A percentile compares a stretch with the other conserved stretches of the same genome.
phyloP scores from a whole-genome alignment of 2,113 vertebrate genomes.

The Phalacrocorax aristotelis region DNA sequence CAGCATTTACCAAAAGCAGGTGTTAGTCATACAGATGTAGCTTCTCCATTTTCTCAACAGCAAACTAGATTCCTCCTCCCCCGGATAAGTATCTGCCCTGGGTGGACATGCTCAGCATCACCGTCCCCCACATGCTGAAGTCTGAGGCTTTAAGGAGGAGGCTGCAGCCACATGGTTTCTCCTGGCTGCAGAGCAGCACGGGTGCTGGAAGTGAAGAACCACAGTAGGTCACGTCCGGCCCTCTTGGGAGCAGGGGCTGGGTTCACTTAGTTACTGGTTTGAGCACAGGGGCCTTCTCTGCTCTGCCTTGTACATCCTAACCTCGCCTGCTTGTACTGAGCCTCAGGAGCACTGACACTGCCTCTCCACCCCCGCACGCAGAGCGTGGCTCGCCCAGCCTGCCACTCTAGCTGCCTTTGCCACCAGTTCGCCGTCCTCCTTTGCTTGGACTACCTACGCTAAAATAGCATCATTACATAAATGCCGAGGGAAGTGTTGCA shows the following conservation, averaged over 20 bases:
- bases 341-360: neutral
- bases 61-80: neutral
- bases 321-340: neutral
- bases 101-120: neutral
- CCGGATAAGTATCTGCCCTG: neutral
- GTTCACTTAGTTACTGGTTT: neutral
- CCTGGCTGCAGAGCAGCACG: neutral
- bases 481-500: neutral
- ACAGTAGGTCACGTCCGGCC: neutral
- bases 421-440: neutral
- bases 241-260: neutral
- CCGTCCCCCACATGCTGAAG: neutral
- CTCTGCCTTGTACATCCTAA: neutral
- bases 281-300: rapidly evolving
- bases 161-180: neutral
- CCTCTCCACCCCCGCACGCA: neutral
- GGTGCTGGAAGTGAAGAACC: neutral
- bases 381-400: neutral
- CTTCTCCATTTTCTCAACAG: neutral
- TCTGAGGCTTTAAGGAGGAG: neutral
- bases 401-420: neutral
- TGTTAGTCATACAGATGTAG: neutral
- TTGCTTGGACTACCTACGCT: neutral
- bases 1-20: neutral
- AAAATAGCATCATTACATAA: neutral